Base-by-base conservation (phyloP, 2,797 vertebrate genomes). In the Enteromius anoplus region DNA sequence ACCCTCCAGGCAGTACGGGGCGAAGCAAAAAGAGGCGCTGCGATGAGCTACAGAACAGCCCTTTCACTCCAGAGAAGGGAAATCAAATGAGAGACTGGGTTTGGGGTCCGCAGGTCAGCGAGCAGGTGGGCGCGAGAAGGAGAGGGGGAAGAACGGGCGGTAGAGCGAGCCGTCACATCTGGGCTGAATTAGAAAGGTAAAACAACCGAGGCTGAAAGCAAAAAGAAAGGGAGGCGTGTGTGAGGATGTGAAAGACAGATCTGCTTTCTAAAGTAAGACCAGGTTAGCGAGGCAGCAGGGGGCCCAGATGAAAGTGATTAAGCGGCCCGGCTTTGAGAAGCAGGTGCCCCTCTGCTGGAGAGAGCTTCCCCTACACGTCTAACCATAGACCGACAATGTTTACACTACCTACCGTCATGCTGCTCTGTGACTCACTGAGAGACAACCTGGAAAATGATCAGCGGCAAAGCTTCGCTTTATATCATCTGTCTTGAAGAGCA, bases 261-360 rank as follows among this genome's bases (percentile, higher is more conserved):
- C 92, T 93, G 91, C 92, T 94, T 93, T 94, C 92, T 88, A 91
- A 86, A 90, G 91, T 91, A 93, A 92, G 93, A 92, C 92, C 93
- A 96, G 96, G 97, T 97, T 96, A 93, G 92, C 87, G 85, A 93
- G 91, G 92, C 94, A 92, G 92, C 90, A 55, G 94, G 91, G 90
- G 91, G 92, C 84, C 93, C 97, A 97, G 95, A 96, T 97, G 96
- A 95, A 93, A 93, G 93, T 95, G 91, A 97, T 98, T 97, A 97
- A 88, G 82, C 45, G 90, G 92, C 86, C 85, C 88, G 90, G 91
- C 91, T 94, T 93, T 93, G 92, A 94, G 92, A 89, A 94, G 92
- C 94, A 95, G 94, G 95, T 94, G 93, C 93, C 93, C 92, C 79
- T 91, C 82, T 68, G 53, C 80, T 79, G 55, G 87, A 60, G 58